These are phyloP conservation scores for Leptobrachium ailaonicum DNA, from an alignment of 2,113 vertebrate genomes.

Conservation along the genomic window DNA sequence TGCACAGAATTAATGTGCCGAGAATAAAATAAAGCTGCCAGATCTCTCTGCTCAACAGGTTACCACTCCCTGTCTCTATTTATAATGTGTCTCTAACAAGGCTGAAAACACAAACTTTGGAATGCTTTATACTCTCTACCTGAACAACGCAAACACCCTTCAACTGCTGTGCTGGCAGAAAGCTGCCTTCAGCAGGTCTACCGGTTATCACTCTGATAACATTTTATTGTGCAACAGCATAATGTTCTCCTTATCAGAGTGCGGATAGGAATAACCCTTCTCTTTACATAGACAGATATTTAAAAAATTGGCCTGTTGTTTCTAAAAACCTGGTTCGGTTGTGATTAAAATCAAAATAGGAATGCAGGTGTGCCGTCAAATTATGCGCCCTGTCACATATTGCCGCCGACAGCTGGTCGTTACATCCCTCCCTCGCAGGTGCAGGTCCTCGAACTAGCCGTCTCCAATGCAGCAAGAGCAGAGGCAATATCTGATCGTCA, in stretches of 20 bases:
- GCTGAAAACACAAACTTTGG: conserved; percentile 33
- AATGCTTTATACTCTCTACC: conserved; percentile 35
- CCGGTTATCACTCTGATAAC: conserved; percentile 13
- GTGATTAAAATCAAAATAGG: too few species aligned
- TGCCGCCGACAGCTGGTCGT: too few species aligned
- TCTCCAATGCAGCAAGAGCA: too few species aligned
- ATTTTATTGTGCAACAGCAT: neutral
- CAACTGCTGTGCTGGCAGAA: conserved; percentile 23
- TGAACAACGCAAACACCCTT: conserved; percentile 30
- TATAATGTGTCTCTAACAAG: conserved; percentile 19
- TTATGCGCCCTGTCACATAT: too few species aligned
- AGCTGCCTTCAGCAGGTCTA: conserved; percentile 5
- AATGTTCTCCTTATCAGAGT: too few species aligned
- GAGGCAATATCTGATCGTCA: too few species aligned
- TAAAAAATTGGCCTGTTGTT: too few species aligned
- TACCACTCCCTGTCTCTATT: conserved; percentile 38
- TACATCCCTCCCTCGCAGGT: too few species aligned
- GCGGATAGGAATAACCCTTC: neutral
- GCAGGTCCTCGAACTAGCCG: too few species aligned
- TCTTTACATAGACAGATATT: conserved; percentile 44
- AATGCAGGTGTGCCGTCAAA: too few species aligned
- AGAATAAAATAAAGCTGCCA: conserved; percentile 23
- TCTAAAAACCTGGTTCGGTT: too few species aligned
- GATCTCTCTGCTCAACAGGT: conserved; percentile 24
- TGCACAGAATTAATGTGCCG: conserved; percentile 8